phyloP scores from a whole-genome alignment of 2,888 invertebrate species.

The Pyrochroa serraticornis region DNA sequence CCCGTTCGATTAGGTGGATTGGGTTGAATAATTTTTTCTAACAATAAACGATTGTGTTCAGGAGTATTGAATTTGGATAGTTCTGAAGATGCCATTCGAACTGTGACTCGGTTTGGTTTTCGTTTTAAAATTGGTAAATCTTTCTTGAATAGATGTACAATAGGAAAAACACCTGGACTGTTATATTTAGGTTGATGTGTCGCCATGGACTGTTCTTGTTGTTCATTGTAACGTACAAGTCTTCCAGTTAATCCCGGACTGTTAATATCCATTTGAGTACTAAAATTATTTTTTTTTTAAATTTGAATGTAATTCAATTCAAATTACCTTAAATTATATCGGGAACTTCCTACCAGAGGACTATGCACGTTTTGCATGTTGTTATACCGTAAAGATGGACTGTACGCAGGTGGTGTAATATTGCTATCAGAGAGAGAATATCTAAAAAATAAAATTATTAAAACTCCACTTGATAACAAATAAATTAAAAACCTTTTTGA shows the following conservation, averaged over 20 bases:
- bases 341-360: too few species aligned
- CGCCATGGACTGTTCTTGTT: slow-evolving; percentile 41
- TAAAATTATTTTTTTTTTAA: slow-evolving; percentile 24
- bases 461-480: too few species aligned
- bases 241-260: slow-evolving; percentile 62
- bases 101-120: slow-evolving; percentile 48
- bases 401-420: too few species aligned
- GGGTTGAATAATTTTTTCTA: slow-evolving; percentile 40
- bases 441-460: too few species aligned
- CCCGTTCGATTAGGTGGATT: slow-evolving; percentile 11
- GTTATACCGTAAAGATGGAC: too few species aligned
- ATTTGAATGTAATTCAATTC: too few species aligned
- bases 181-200: slow-evolving; percentile 56
- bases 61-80: slow-evolving; percentile 34
- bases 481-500: too few species aligned
- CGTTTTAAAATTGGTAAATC: slow-evolving; percentile 52
- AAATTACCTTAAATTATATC: too few species aligned
- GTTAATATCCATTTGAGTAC: slow-evolving; percentile 60
- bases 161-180: slow-evolving; percentile 59
- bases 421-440: too few species aligned
- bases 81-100: slow-evolving; percentile 51
- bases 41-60: slow-evolving; percentile 41
- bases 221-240: slow-evolving; percentile 60
- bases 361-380: too few species aligned
- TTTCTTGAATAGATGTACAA: slow-evolving; percentile 60